Evolutionary conservation across 2,797 vertebrate genomes (phyloP), one percentile per base, ranked within the genome.

Genomic region (Benthosema pterotum): DNA sequence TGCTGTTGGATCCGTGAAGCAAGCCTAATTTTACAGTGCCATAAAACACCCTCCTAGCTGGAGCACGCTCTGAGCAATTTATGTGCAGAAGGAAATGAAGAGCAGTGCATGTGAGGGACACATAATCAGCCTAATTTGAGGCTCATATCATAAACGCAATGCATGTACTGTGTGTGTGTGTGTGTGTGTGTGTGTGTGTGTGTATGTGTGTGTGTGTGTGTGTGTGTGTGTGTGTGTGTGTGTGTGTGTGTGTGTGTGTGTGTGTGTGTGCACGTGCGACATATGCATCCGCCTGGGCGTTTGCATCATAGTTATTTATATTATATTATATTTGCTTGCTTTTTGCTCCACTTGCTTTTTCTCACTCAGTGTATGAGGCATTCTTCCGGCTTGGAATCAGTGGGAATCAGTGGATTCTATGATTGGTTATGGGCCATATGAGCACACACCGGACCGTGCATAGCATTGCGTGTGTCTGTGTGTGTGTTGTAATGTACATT

Each of bases 1-100:
- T 81, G 83, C 80, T 87, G 83, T 80, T 88, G 80, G 78, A 89
- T 88, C 80, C 83, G 88, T 91, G 89, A 89, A 90, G 80, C 63
- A 57, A 61, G 72, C 64, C 80, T 90, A 87, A 91, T 91, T 91
- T 90, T 89, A 89, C 81, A 87, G 84, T 79, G 79, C 86, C 67
- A 85, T 88, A 87, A 91, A 91, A 89, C 79, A 80, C 83, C 68
- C 71, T 84, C 58, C 77, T 65, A 55, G 75, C 82, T 65, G 66
- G 75, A 82, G 75, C 72, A 80, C 16, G 54, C 69, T 69, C 79
- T 80, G 75, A 80, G 81, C 57, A 77, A 71, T 84, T 85, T 83
- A 81, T 83, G 77, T 77, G 80, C 67, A 58, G 65, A 69, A 86
- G 72, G 85, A 77, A 88, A 85, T 86, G 81, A 71, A 32, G 6